Evolutionary conservation across 92 coral and sea anemone species (phyloP), one percentile per base, ranked within the genome.

Genomic region (Scolanthus callimorphus): DNA sequence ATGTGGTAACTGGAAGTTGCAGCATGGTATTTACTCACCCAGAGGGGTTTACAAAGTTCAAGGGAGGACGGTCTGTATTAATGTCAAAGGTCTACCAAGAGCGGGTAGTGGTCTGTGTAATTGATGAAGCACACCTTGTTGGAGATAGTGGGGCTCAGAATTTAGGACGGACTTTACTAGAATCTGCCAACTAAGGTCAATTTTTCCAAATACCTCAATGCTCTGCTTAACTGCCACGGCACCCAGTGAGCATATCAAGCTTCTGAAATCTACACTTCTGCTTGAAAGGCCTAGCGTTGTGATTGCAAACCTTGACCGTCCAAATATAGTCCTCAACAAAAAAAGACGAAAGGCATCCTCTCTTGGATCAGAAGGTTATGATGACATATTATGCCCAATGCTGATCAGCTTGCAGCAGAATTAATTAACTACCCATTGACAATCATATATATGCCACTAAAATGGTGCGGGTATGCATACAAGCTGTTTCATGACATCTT

Each of bases 161-260:
- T 75, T 65, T 46, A 20, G 69, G n/a, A 60, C 74, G n/a, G 74
- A 63, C 47, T 75, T 56, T 44, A 39, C 60, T 25, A 65, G 50
- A 21, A 65, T 75, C 52, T 57, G 67, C 26, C 82, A 58, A 24
- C 74, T 75, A 22, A 74, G n/a, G n/a, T n/a, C n/a, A n/a, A n/a
- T n/a, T n/a, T n/a, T n/a, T n/a, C n/a, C n/a, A n/a, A n/a, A n/a
- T n/a, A n/a, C n/a, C n/a, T n/a, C n/a, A n/a, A n/a, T n/a, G n/a
- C n/a, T n/a, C n/a, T n/a, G n/a, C n/a, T 62, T 76, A 25, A 76
- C 82, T 34, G 76, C 82, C 25, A 76, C 82, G 11, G 74, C 75
- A 19, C 82, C 75, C n/a, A 51, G 30, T 37, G 29, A 65, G 27
- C 62, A 49, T 28, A 46, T 75, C 20, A 44, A 70, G 26, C 52